A percentile compares a stretch with the other conserved stretches of the same genome.
phyloP scores from a whole-genome alignment of 2,888 invertebrate genomes.

The Drosophila leonis region DNA sequence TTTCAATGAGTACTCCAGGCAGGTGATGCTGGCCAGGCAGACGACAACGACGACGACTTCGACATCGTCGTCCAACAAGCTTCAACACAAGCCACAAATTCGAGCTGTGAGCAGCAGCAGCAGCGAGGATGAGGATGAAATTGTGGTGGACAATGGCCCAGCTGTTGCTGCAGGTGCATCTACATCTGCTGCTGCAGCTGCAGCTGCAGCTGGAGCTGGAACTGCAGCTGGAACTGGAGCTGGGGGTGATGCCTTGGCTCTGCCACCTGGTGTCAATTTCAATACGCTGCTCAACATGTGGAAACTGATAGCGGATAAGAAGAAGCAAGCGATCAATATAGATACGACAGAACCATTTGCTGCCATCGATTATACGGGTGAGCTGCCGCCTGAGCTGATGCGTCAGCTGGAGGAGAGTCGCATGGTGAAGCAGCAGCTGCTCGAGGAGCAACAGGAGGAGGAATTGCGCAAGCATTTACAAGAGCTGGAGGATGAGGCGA shows the following conservation, averaged over 20 bases:
- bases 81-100: conserved; percentile 64
- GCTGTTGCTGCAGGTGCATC: neutral
- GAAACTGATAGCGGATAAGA: conserved; percentile 80
- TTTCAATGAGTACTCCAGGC: conserved; percentile 70
- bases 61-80: conserved; percentile 55
- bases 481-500: conserved; percentile 35
- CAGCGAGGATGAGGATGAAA: conserved; percentile 72
- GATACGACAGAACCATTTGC: conserved; percentile 52
- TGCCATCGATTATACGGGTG: conserved; percentile 63
- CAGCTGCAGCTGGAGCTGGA: neutral
- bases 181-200: neutral
- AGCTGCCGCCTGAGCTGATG: conserved; percentile 67
- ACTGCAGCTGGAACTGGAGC: neutral
- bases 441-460: conserved; percentile 40
- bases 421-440: conserved; percentile 31
- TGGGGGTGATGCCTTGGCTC: conserved; percentile 1
- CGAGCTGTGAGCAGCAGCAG: conserved; percentile 82
- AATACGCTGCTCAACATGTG: conserved; percentile 76
- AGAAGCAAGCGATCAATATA: conserved; percentile 58
- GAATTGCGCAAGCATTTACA: conserved; percentile 44
- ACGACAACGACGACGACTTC: conserved; percentile 74
- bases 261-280: conserved; percentile 47
- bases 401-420: conserved; percentile 59
- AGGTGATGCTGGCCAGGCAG: conserved; percentile 68
- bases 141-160: conserved; percentile 2